These are phyloP conservation scores for Spatulosminthurus flaviceps DNA, from an alignment of 2,888 invertebrate genomes.

Conservation along the genomic window DNA sequence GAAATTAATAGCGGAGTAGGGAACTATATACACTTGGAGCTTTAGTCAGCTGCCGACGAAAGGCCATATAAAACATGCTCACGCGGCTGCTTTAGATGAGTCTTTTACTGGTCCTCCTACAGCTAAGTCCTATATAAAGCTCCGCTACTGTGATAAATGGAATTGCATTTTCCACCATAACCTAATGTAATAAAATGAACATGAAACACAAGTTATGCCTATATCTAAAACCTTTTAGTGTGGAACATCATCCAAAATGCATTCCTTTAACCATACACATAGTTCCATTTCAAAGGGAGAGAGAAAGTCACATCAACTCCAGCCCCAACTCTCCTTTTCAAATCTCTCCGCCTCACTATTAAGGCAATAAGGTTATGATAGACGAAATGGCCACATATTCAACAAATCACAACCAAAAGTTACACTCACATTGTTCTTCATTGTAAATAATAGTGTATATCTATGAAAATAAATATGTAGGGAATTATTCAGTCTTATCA, in stretches of 20 bases:
- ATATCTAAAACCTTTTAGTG: constrained; percentile 12
- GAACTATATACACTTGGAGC: not conserved
- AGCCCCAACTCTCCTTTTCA: too few relatives aligned
- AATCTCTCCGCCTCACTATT: not conserved
- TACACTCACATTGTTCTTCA: not conserved
- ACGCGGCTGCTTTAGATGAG: not conserved
- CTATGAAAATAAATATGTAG: constrained; percentile 11
- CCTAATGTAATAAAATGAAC: constrained; percentile 42
- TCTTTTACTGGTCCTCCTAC: not conserved
- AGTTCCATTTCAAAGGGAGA: too few relatives aligned
- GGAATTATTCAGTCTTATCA: not conserved
- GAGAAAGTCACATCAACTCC: too few relatives aligned
- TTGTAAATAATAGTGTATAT: not conserved
- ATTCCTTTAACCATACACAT: not conserved
- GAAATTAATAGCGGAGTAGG: constrained; percentile 1
- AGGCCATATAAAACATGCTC: constrained; percentile 53
- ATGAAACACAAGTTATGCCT: constrained; percentile 12
- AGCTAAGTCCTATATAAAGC: not conserved
- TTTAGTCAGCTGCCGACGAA: constrained; percentile 56
- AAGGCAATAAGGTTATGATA: constrained; percentile 14
- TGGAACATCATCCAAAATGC: constrained; percentile 7
- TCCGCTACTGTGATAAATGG: constrained; percentile 41
- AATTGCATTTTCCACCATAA: constrained; percentile 36
- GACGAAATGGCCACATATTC: constrained; percentile 1
- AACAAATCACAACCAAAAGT: not conserved